Evolutionary conservation across 2,888 invertebrate genomes (phyloP), one percentile per base, ranked within the genome.

Genomic region (Mythimna impura): DNA sequence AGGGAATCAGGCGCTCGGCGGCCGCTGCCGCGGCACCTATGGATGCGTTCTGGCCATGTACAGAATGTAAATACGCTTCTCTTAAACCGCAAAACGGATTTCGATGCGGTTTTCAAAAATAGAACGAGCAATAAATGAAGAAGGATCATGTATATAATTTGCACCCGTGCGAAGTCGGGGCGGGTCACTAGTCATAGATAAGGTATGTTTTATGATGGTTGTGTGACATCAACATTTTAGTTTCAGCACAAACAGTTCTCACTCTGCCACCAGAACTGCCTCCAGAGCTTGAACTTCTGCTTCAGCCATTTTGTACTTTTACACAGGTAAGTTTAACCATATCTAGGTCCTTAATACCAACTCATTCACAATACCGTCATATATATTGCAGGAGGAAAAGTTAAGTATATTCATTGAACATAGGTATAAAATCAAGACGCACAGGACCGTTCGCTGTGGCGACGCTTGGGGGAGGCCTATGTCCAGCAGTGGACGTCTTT

Each of bases 211-310:
- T n/a, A 30, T 7, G 22, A 47, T 36, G 1, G 47, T 80, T 52
- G n/a, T 73, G 58, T 61, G 55, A 71, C n/a, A 71, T 63, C 9
- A 60, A 54, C 52, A 66, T 77, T 83, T 78, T 76, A 97, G 97
- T 95, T 91, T 97, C 96, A 94, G 96, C 97, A 57, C 98, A 98
- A 93, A 98, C 98, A 43, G 91, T 97, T 73, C 93, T 98, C 79
- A 97, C 97, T 43, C 91, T 98, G 75, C 97, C 98, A 67, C 96
- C 97, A 34, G 92, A 96, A 84, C 91, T 98, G 52, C 97, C 97
- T 5, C 92, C 95, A 68, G 96, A 97, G 88, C 88, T 98, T 34
- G 97, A 97, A 92, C 96, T 97, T 85, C 91, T 96, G 52, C 92
- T 98, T 30, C 96, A 96, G 89, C 97, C 97, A 60, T 98, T 97